Evolutionary conservation across 1,140 invertebrate genomes (phyloP), one percentile per base, ranked within the genome.

Genomic region (Archivesica marissinica): DNA sequence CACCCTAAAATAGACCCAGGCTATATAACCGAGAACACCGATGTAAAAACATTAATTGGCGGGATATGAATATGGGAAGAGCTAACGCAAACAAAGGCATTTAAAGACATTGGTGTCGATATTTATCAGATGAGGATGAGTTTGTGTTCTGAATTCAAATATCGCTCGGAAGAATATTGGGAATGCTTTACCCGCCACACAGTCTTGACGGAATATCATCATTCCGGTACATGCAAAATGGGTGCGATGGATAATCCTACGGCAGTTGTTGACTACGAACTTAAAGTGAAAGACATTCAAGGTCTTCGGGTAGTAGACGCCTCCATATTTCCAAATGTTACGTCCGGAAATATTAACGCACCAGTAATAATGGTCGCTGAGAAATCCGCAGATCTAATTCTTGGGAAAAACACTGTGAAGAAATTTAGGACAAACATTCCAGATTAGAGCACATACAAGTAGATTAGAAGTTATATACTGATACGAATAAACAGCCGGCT

Each of bases 211-310:
- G 96, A 96, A 61, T 98, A 98, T 90, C 97, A 98, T 95, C 97
- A 97, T 0, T 96, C 97, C 0, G 97, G 97, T 0, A 98, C 97
- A 0, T 97, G 96, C 68, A 98, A 97, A 92, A 99, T 99, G 98
- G 98, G 97, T 0, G 96, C 97, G 0, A 96, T 96, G 68, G 96
- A 96, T 95, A 97, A 98, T 91, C 94, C 95, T 17, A 95, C 96
- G 9, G 97, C 97, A 0, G 98, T 98, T 0, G 97, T 98, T 0
- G 97, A 98, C 93, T 96, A 96, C 15, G 95, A 97, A 89, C 93
- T 94, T 11, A 91, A 23, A n/a, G 59, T 72, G 2, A 25, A 28
- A 30, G 68, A 44, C 6, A 56, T 76, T 28, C 9, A 56, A n/a
- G n/a, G 35, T 2, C 39, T 81, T 17, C 28, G 41, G 20, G 61